Base-by-base conservation (phyloP, 2,797 vertebrate genomes). In the Crocidura indochinensis region DNA sequence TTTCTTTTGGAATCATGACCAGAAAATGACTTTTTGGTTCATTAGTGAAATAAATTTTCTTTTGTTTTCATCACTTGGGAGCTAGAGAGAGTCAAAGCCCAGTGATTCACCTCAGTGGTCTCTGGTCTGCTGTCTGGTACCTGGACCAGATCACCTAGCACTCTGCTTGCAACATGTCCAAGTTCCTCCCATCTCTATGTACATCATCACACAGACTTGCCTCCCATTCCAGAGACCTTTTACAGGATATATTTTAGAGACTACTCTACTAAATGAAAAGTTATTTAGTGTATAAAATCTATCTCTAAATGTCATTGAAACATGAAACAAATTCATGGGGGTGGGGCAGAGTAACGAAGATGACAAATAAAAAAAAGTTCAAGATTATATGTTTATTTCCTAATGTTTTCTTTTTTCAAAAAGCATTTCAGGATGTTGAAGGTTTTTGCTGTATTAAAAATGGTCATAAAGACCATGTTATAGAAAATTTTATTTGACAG, bases 401-500 rank as follows among this genome's bases (percentile, higher is more conserved):
- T 56, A 29, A 51, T 38, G 26, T 76, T 69, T 90, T 56, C 46
- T 84, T 80, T 51, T 84, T 44, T 38, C 27, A 26, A 68, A 90
- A 93, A 46, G 44, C 69, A 80, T 84, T 49, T 87, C 74, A 79
- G 29, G 82, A 92, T 62, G 71, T 79, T 53, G 60, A 74, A 11
- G 19, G 19, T 29, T 87, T 91, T 94, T 56, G 38, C 56, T 29
- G 24, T 88, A n/a, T 64, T 83, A 67, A 74, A 91, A 84, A 51
- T 6, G 46, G n/a, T 56, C 69, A 46, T 80, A 90, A 88, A 72
- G 56, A 49, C 11, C 49, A 10, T 49, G 72, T 60, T 80, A 60
- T 8, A 27, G 49, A 91, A 94, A 81, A 84, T 22, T 46, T 49
- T 67, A 78, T 31, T 76, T 72, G 53, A 51, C 14, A 24, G 38